Percentiles rank a stretch among this genome's conserved stretches.
Evolutionary conservation across 2,888 invertebrate genomes (phyloP).

Genomic region (Clivina fossor): DNA sequence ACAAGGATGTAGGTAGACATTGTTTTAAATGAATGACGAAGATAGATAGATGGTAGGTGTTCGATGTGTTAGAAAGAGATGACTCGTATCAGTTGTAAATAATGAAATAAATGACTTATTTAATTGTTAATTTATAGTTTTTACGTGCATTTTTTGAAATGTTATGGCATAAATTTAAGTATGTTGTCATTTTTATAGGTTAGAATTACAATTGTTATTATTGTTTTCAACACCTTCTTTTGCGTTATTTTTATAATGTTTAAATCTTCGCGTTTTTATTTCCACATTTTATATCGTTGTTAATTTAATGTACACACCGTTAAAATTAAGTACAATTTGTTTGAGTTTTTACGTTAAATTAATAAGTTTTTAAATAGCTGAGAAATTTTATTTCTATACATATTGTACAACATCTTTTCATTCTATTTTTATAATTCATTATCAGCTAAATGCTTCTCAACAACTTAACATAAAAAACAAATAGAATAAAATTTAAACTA

Average conservation of each 20-base stretch:
- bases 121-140: conserved; percentile 30
- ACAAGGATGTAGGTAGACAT: conserved; percentile 5
- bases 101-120: conserved; percentile 30
- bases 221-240: conserved; percentile 6
- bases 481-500: too few relatives aligned
- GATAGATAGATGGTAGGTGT: not conserved
- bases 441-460: too few relatives aligned
- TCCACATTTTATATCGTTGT: not conserved
- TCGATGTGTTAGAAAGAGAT: not conserved
- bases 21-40: conserved; percentile 25
- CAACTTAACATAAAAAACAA: too few relatives aligned
- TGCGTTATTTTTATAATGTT: conserved; percentile 8
- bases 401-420: too few relatives aligned
- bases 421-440: not conserved
- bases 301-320: too few relatives aligned
- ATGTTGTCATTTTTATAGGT: conserved; percentile 17
- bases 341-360: too few relatives aligned
- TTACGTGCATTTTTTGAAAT: conserved; percentile 28
- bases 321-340: too few relatives aligned
- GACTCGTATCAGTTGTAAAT: conserved; percentile 13
- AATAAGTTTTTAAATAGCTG: too few relatives aligned
- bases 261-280: not conserved
- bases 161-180: conserved; percentile 15
- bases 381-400: too few relatives aligned
- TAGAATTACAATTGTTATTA: conserved; percentile 15